Evolutionary conservation across 1,140 invertebrate species (phyloP).

Genomic region (Musca vetustissima): DNA sequence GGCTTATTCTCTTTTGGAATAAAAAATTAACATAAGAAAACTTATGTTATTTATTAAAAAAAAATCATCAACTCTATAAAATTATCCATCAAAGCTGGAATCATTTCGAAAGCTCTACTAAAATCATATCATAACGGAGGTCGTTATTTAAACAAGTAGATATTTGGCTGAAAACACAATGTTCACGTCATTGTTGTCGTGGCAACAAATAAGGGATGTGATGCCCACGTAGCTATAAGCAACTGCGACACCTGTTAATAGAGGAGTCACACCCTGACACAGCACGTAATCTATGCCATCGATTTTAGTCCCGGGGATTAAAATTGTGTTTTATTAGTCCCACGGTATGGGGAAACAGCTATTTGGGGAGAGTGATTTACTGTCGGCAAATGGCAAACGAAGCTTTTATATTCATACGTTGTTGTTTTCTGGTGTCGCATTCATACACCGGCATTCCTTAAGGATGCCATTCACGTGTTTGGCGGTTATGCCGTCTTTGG

Average conservation of each 20-base stretch:
- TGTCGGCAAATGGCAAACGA: background rate
- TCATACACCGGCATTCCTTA: background rate
- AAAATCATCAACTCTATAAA: too few species aligned
- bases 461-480: background rate
- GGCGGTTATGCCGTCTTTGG: background rate
- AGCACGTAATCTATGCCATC: constrained; percentile 42
- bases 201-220: too few species aligned
- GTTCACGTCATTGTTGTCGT: too few species aligned
- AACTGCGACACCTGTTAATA: too few species aligned
- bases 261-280: constrained; percentile 35
- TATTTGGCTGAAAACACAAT: background rate
- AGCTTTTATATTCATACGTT: background rate
- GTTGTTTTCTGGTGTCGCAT: background rate
- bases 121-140: too few species aligned
- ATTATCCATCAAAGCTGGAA: too few species aligned
- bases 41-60: too few species aligned
- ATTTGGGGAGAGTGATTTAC: constrained; percentile 25
- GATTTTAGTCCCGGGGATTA: constrained; percentile 1
- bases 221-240: too few species aligned
- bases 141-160: too few species aligned
- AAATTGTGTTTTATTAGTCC: constrained; percentile 52
- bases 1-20: too few species aligned
- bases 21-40: too few species aligned
- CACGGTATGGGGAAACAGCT: constrained; percentile 39
- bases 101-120: too few species aligned